These are phyloP conservation scores for Taeniopygia guttata DNA, from an alignment of 2,797 vertebrate species.

Conservation along the genomic window DNA sequence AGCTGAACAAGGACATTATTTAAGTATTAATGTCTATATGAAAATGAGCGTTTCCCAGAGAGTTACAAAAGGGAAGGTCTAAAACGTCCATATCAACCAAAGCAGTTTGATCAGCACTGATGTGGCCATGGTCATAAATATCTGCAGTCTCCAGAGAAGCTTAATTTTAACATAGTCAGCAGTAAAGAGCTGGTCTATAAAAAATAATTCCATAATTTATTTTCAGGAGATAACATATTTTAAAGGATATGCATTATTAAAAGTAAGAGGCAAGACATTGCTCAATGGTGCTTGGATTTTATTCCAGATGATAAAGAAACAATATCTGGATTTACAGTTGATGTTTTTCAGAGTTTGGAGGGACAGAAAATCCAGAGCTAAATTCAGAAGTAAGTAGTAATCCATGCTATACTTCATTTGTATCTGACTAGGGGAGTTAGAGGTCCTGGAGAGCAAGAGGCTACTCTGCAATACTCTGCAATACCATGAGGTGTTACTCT, in stretches of 20 bases:
- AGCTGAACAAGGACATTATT: not conserved
- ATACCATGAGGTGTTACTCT: rapidly evolving
- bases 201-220: not conserved
- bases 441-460: not conserved
- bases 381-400: not conserved
- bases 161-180: not conserved
- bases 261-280: not conserved
- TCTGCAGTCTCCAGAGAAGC: not conserved
- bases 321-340: not conserved
- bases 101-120: not conserved
- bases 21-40: not conserved
- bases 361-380: not conserved
- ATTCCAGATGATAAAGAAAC: not conserved
- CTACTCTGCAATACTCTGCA: not conserved
- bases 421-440: not conserved
- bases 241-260: not conserved
- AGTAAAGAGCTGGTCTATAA: not conserved
- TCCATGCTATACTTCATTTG: not conserved
- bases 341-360: not conserved
- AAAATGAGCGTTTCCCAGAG: not conserved
- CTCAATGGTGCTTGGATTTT: not conserved
- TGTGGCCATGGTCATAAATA: not conserved
- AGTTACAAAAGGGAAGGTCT: not conserved
- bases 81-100: not conserved
- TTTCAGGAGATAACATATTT: not conserved